A percentile compares a stretch with the other conserved stretches of the same genome.
Evolutionary conservation across 2,113 vertebrate genomes (phyloP).

Genomic region (Vireo altiloquus): DNA sequence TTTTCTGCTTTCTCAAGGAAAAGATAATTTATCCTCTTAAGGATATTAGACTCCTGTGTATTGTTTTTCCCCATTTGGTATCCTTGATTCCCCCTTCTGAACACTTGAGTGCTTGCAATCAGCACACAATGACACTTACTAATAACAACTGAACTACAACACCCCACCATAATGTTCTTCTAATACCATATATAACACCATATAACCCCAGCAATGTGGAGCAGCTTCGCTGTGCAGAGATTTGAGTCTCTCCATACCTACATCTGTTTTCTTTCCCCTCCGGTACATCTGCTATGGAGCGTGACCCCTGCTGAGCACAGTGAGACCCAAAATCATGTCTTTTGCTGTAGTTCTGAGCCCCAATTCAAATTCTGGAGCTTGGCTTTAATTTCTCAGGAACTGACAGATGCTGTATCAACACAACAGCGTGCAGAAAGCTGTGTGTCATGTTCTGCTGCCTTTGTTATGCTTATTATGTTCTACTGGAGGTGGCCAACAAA

Average conservation of each 20-base stretch:
- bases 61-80: constrained; percentile 71
- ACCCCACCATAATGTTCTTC: constrained; percentile 13
- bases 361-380: constrained; percentile 40
- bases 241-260: neutral
- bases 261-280: constrained; percentile 61
- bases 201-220: constrained; percentile 10
- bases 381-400: constrained; percentile 33
- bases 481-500: constrained; percentile 2
- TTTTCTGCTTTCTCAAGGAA: constrained; percentile 75
- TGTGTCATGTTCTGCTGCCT: neutral
- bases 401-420: constrained; percentile 9
- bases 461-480: constrained; percentile 11
- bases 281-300: constrained; percentile 50
- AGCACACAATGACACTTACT: constrained; percentile 63
- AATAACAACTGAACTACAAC: constrained; percentile 57
- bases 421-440: neutral
- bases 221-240: neutral
- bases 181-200: constrained; percentile 21
- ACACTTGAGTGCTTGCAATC: constrained; percentile 69
- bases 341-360: constrained; percentile 18
- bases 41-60: constrained; percentile 74
- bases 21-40: constrained; percentile 76
- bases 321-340: constrained; percentile 5
- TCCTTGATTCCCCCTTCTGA: constrained; percentile 62
- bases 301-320: constrained; percentile 19